Evolutionary conservation across 2,797 vertebrate genomes (phyloP), one percentile per base, ranked within the genome.

Genomic region (Pseudochirops cupreus): DNA sequence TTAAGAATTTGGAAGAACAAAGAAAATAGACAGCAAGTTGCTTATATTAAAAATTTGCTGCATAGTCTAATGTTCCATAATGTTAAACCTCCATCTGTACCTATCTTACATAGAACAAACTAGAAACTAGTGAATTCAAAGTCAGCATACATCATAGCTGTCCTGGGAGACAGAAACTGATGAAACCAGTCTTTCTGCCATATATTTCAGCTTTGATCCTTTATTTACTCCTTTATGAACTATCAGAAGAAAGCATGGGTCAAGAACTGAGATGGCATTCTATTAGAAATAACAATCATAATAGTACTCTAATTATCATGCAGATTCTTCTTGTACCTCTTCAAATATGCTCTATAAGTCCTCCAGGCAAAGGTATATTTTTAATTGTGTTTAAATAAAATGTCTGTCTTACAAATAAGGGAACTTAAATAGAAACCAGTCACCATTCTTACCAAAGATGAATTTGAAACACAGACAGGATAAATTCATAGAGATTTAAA

Each of bases 1-100:
- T 87, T 52, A 93, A 96, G 96, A 92, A 95, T 94, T 87, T 90
- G 62, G 57, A 95, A 18, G 62, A 95, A 96, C 96, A 16, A 46
- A 90, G 67, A 94, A 94, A 92, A 87, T 93, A 96, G 74, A 62
- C 50, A 96, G 29, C 59, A 92, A 93, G 29, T 82, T 90, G 93
- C 92, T 93, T 82, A 82, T 56, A 82, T 31, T 91, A 91, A 62
- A 52, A 87, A 56, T 39, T 90, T 11, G 31, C 26, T 89, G 16
- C 56, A 24, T 54, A 82, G 94, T n/a, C 92, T 50, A 89, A 56
- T 11, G 10, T 24, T n/a, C 52, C 24, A 2, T 2, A 14, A 29
- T 4, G n/a, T 24, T 39, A 62, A 31, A 82, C 6, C 0, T 52
- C 90, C 56, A 67, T 46, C 29, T 89, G n/a, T 91, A 50, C 74